phyloP scores from a whole-genome alignment of 92 coral and sea anemone genomes.

The Chrysogorgia sp. region DNA sequence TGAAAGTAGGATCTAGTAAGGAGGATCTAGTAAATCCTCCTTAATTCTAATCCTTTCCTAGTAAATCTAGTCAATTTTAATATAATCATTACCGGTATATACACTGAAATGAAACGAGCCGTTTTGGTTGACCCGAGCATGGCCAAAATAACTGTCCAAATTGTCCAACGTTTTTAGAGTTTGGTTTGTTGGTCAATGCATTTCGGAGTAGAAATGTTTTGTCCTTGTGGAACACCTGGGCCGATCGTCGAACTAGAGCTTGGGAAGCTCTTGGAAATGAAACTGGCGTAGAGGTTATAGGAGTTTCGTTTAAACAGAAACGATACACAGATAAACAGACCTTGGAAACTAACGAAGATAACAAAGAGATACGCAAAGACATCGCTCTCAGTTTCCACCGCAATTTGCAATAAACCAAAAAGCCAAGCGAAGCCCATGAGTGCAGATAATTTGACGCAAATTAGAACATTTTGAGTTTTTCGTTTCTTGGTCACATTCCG shows the following conservation, averaged over 20 bases:
- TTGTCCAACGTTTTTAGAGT: too few species aligned
- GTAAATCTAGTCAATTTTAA: too few species aligned
- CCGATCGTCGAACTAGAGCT: neutral
- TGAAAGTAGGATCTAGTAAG: too few species aligned
- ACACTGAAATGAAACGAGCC: too few species aligned
- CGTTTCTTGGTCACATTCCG: neutral
- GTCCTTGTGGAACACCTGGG: neutral
- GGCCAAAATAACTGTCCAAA: too few species aligned
- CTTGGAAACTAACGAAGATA: slow-evolving; percentile 11
- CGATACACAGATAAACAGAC: neutral
- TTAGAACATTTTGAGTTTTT: neutral
- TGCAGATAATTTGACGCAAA: neutral
- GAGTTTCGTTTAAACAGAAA: neutral
- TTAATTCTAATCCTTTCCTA: too few species aligned
- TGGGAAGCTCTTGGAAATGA: neutral
- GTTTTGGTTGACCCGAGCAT: too few species aligned
- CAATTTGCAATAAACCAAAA: neutral
- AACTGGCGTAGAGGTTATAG: neutral
- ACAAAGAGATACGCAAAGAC: slow-evolving; percentile 5
- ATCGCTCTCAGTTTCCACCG: neutral
- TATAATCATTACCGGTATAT: too few species aligned
- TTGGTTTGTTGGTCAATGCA: too few species aligned
- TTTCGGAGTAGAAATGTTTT: too few species aligned
- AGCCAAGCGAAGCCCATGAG: slow-evolving; percentile 12
- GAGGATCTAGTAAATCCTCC: too few species aligned